A percentile compares a stretch with the other conserved stretches of the same genome.
Conservation (phyloP, 1,140 invertebrate species). For the Papilio machaon region DNA sequence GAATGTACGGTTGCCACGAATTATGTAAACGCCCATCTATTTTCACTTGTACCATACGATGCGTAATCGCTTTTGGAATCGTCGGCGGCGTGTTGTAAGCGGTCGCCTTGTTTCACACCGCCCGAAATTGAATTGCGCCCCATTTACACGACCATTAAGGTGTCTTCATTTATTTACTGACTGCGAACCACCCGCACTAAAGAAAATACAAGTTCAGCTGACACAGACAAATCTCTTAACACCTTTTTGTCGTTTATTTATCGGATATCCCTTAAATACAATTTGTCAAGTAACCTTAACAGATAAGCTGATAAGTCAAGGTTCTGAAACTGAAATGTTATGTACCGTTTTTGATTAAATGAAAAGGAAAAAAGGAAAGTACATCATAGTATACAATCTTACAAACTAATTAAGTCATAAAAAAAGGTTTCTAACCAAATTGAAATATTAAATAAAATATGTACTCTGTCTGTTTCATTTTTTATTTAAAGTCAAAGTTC, state of each 20-base stretch:
- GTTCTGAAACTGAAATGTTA: not conserved
- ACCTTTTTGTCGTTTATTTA: not conserved
- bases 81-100: constrained; percentile 31
- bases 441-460: not conserved
- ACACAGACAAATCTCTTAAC: not conserved
- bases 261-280: not conserved
- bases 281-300: not conserved
- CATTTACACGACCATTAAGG: constrained; percentile 59
- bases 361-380: not conserved
- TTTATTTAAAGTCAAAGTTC: not conserved
- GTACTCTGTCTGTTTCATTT: not conserved
- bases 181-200: constrained; percentile 20
- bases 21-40: constrained; percentile 7
- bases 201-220: constrained; percentile 2
- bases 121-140: constrained; percentile 51
- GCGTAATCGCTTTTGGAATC: constrained; percentile 39
- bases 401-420: not conserved
- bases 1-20: not conserved
- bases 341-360: not conserved
- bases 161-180: constrained; percentile 45
- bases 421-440: too few species aligned
- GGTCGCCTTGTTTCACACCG: constrained; percentile 44
- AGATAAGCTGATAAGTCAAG: not conserved
- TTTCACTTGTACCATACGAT: constrained; percentile 35
- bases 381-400: not conserved